Evolutionary conservation across 2,797 vertebrate genomes (phyloP).

Genomic region (Ictinia mississippiensis): DNA sequence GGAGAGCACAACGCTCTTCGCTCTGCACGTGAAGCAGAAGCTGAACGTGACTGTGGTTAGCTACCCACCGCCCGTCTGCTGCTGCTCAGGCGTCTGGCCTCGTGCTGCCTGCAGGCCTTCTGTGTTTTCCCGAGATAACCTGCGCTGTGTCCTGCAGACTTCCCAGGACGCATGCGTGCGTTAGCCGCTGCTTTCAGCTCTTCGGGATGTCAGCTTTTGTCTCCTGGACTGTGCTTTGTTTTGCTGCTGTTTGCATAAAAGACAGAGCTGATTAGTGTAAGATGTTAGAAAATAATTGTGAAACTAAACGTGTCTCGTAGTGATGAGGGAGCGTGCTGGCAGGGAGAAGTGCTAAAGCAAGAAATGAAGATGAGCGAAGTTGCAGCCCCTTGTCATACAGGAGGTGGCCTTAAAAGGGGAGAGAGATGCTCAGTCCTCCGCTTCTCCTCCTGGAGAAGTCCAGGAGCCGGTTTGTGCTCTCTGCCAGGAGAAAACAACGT

Average conservation of each 20-base stretch:
- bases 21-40: background rate
- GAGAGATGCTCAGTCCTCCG: background rate
- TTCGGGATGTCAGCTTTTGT: rapidly evolving
- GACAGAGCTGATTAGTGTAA: background rate
- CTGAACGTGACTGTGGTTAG: background rate
- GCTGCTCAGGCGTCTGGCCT: background rate
- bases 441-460: background rate
- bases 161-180: rapidly evolving
- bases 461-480: background rate
- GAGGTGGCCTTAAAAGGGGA: background rate
- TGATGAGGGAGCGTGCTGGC: background rate
- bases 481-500: background rate
- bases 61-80: background rate
- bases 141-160: background rate
- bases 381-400: rapidly evolving
- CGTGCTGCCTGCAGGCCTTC: background rate
- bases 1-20: background rate
- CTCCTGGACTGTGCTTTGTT: background rate
- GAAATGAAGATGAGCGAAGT: background rate
- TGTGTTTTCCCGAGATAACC: background rate
- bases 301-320: rapidly evolving
- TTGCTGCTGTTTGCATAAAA: background rate
- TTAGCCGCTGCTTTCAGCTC: background rate
- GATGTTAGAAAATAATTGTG: background rate
- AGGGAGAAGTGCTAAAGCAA: background rate